Conservation (phyloP, 2,113 vertebrate genomes). For the Leptodactylus fuscus region DNA sequence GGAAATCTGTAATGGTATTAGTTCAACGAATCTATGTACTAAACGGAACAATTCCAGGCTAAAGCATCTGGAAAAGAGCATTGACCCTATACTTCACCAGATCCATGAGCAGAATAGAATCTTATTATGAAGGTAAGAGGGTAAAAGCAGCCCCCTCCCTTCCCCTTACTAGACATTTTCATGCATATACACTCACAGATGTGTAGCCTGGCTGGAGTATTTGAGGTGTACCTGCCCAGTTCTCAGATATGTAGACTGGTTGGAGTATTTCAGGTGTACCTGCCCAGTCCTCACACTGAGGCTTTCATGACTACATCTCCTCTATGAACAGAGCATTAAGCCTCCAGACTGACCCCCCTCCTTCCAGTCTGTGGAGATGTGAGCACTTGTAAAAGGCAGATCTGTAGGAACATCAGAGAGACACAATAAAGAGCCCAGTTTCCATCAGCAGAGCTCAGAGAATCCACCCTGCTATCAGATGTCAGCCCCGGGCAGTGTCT, state of each 20-base stretch:
- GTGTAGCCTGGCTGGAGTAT: too few species aligned
- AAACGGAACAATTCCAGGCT: not conserved
- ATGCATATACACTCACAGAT: too few species aligned
- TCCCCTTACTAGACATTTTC: too few species aligned
- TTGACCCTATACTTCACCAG: too few species aligned
- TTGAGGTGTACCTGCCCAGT: too few species aligned
- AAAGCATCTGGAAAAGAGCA: not conserved
- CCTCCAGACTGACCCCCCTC: not conserved
- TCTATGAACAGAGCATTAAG: too few species aligned
- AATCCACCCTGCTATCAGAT: slow-evolving; percentile 73
- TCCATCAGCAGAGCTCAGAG: slow-evolving; percentile 23
- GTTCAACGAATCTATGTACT: not conserved
- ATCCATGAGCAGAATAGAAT: too few species aligned
- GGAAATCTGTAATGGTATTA: too few species aligned
- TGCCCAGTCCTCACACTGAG: not conserved
- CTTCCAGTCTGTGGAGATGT: slow-evolving; percentile 4
- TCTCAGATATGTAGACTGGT: too few species aligned
- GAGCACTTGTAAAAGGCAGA: slow-evolving; percentile 28
- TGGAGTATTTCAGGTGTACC: not conserved
- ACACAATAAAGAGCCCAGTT: slow-evolving; percentile 24
- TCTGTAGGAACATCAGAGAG: slow-evolving; percentile 49
- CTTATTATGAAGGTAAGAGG: too few species aligned
- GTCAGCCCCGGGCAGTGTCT: slow-evolving; percentile 66
- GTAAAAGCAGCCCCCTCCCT: too few species aligned
- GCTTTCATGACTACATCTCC: slow-evolving; percentile 6